Base-by-base conservation (phyloP, 2,797 vertebrate species). In the Tympanoctomys barrerae region DNA sequence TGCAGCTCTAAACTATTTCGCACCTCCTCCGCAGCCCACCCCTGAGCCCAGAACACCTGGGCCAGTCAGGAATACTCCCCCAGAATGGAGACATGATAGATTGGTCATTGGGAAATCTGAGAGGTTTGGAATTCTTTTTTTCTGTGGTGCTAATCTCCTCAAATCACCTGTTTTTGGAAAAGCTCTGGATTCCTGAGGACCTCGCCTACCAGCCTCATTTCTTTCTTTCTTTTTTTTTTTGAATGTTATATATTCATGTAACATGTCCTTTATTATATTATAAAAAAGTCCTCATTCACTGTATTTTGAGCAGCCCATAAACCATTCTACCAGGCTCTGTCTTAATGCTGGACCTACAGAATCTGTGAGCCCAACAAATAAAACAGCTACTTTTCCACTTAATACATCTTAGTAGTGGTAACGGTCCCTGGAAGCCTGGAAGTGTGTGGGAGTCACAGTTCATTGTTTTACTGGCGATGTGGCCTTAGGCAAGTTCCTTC, bases 1-100 rank as follows among this genome's bases (percentile, higher is more conserved):
- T 96, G 91, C 96, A 97, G 94, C 95, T 68, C 0, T 54, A 28
- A 79, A 59, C 19, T 90, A 19, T 80, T 93, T 68, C 95, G 14
- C 90, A 49, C 33, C 59, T 90, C 59, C 24, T 71, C 13, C n/a
- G 10, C 19, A 7, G 36, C 7, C 42, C 5, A 0, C 21, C 16
- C 39, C 19, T 5, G 19, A 13, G 6, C 33, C 62, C 19, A 8
- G n/a, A 73, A 24, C 87, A 80, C 19, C 49, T 42, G 22, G 7
- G 46, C 26, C 49, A 26, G 36, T 57, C 68, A 19, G 5, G 26
- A 49, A 8, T 21, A 12, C 31, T 57, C 28, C 14, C 46, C 26
- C 59, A 22, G 21, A 26, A 61, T 0, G 6, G 46, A 83, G 62
- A 2, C 33, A 3, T 39, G 19, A 42, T 28, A 36, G 78, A 24